A percentile compares a stretch with the other conserved stretches of the same genome.
phyloP scores from a whole-genome alignment of 2,888 invertebrate genomes.

The Tridacna crocea region DNA sequence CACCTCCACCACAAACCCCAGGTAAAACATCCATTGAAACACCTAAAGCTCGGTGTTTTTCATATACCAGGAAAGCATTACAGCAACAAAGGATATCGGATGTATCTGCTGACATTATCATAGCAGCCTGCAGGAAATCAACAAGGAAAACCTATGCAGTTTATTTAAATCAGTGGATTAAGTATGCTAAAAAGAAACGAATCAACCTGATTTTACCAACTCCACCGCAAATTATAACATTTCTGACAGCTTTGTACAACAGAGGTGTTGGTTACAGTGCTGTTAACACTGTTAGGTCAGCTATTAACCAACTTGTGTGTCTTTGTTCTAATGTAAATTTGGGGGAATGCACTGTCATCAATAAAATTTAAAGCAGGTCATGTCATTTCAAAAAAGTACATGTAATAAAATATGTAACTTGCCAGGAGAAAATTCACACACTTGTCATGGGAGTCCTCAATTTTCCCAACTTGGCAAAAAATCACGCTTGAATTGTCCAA shows the following conservation, averaged over 20 bases:
- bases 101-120: slow-evolving; percentile 18
- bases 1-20: slow-evolving; percentile 14
- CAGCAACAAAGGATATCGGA: not conserved
- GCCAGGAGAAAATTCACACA: too few species aligned
- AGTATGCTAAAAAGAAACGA: slow-evolving; percentile 15
- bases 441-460: too few species aligned
- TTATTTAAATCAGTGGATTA: not conserved
- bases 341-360: not conserved
- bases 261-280: slow-evolving; percentile 17
- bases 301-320: slow-evolving; percentile 14
- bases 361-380: too few species aligned
- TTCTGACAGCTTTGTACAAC: slow-evolving; percentile 27
- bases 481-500: too few species aligned
- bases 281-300: too few species aligned
- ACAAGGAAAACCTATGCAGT: slow-evolving; percentile 16
- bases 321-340: slow-evolving; percentile 3
- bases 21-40: slow-evolving; percentile 22
- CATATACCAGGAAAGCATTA: slow-evolving; percentile 29
- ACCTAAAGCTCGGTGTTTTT: slow-evolving; percentile 38
- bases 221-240: not conserved
- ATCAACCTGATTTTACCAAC: slow-evolving; percentile 9
- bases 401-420: too few species aligned
- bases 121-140: slow-evolving; percentile 23
- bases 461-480: too few species aligned
- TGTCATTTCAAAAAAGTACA: too few species aligned